These are phyloP conservation scores for Chlorocebus sabaeus DNA, from an alignment of 2,113 vertebrate genomes.

Conservation along the genomic window DNA sequence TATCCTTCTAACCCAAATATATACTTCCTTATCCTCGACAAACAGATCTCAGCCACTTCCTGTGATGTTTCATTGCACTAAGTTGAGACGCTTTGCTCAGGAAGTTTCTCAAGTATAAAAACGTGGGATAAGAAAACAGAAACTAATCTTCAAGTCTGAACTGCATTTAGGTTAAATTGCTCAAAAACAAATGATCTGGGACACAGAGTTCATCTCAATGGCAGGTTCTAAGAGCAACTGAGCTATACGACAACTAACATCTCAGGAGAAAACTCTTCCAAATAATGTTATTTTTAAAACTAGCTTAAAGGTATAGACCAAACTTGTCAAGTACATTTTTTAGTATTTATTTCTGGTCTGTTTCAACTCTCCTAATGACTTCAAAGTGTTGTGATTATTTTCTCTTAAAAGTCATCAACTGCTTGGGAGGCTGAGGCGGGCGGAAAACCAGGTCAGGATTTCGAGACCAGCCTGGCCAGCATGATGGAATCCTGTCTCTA, in stretches of 20 bases:
- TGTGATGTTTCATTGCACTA: slow-evolving; percentile 39
- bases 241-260: background rate
- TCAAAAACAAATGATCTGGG: background rate
- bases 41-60: slow-evolving; percentile 60
- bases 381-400: background rate
- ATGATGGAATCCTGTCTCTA: too few species aligned
- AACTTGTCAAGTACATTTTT: background rate
- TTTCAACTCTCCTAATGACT: background rate
- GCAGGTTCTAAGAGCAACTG: background rate
- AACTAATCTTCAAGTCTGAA: background rate
- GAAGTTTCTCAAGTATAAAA: slow-evolving; percentile 51
- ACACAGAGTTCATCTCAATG: background rate
- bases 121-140: slow-evolving; percentile 37
- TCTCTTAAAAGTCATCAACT: background rate
- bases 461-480: too few species aligned
- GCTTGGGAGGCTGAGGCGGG: background rate
- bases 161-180: background rate
- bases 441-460: too few species aligned
- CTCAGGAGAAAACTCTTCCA: background rate
- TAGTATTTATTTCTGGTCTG: background rate
- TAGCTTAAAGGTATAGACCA: background rate
- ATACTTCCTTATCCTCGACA: slow-evolving; percentile 63
- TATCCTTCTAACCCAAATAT: background rate
- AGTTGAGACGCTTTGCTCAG: slow-evolving; percentile 53
- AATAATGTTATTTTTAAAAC: background rate